Evolutionary conservation across 2,888 invertebrate genomes (phyloP).

Genomic region (Hydropsyche betteni): DNA sequence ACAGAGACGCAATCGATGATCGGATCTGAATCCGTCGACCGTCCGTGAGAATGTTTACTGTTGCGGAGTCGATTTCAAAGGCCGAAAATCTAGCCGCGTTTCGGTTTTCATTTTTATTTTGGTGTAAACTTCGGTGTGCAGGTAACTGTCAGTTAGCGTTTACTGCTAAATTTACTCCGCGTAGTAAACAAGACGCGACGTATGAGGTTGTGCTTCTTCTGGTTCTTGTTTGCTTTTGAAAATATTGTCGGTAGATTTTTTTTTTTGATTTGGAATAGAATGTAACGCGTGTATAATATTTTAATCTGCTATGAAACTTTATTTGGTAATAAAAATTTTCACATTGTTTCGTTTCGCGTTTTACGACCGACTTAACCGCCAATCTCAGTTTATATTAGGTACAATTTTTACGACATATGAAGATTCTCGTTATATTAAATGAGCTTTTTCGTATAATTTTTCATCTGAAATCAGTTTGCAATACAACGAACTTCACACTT

Average conservation of each 20-base stretch:
- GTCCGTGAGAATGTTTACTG: constrained; percentile 24
- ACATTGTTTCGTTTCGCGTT: constrained; percentile 4
- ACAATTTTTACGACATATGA: too few species aligned
- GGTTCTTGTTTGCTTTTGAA: neutral
- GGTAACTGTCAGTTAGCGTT: constrained; percentile 23
- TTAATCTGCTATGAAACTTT: too few species aligned
- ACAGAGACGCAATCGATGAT: too few species aligned
- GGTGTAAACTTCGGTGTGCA: constrained; percentile 11
- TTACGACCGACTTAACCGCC: neutral
- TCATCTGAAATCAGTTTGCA: too few species aligned
- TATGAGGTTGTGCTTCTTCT: neutral
- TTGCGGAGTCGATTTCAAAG: neutral
- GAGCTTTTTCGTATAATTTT: too few species aligned
- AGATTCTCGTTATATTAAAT: too few species aligned
- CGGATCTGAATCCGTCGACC: neutral
- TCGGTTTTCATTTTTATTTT: neutral
- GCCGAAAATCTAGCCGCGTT: neutral
- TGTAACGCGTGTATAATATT: too few species aligned
- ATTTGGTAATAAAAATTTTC: neutral
- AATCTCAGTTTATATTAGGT: too few species aligned
- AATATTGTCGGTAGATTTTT: neutral
- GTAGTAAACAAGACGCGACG: constrained; percentile 4
- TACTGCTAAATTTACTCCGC: constrained; percentile 18
- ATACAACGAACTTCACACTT: too few species aligned
- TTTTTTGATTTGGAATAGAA: too few species aligned